Base-by-base conservation (phyloP, 1,140 invertebrate genomes). In the Atta cephalotes region DNA sequence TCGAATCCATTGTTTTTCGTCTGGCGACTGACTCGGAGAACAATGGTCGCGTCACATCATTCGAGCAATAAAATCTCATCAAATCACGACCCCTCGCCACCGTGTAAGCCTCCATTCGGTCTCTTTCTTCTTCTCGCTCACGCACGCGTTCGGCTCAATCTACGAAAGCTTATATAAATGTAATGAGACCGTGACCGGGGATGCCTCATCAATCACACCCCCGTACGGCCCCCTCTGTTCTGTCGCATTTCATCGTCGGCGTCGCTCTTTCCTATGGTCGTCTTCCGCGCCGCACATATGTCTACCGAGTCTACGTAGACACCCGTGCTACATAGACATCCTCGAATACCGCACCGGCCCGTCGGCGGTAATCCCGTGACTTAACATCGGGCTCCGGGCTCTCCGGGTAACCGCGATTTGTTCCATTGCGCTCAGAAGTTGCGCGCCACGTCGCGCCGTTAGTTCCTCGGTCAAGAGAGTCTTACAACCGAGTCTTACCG, bases 131-230 rank as follows among this genome's bases (percentile, higher is more conserved):
- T 28, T 45, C 78, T 35, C 65, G 63, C 31, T 53, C 65, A 12
- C 49, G 49, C 78, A 88, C 81, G 87, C 89, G 92, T 92, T 92
- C 86, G 91, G 93, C 93, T 94, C 94, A 94, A 95, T 95, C 94
- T 95, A 95, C 93, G 92, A 93, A 94, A 95, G 95, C 94, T 95
- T 95, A 95, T 95, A 95, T 94, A 95, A 94, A 93, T 94, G 94
- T 95, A 95, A 95, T 95, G 94, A 95, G 95, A 95, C 94, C 93
- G 93, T 94, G 93, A 93, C 92, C 93, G 90, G 87, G 92, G 91
- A 65, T 84, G 92, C 88, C 94, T 95, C 95, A 95, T 95, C 95
- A 95, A 95, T 95, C 95, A 95, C 94, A 91, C 92, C 92, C 92
- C 92, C 93, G 2, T 92, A 88, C 72, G 58, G 76, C n/a, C 68